Evolutionary conservation across 2,113 vertebrate genomes (phyloP).

Genomic region (Urocynchramus pylzowi): DNA sequence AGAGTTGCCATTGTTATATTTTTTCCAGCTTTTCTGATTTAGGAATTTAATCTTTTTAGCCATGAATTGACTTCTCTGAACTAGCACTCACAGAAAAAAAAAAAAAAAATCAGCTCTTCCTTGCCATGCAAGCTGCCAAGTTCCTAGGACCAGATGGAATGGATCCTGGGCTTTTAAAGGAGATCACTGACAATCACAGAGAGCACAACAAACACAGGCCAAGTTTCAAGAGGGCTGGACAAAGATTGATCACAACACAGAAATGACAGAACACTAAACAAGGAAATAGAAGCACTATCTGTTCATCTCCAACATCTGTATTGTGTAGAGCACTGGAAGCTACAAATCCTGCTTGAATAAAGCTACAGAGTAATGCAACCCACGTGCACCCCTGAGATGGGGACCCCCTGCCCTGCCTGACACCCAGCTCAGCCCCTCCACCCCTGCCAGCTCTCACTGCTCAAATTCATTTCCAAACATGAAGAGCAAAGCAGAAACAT

Average conservation of each 20-base stretch:
- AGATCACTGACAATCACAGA: constrained; percentile 14
- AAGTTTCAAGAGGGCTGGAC: neutral
- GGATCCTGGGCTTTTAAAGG: constrained; percentile 9
- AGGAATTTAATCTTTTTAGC: constrained; percentile 61
- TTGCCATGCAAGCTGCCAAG: constrained; percentile 10
- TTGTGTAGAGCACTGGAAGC: neutral
- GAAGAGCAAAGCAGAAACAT: neutral
- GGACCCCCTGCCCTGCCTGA: neutral
- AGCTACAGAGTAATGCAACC: neutral
- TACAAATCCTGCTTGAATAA: neutral
- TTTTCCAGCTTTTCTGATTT: constrained; percentile 51
- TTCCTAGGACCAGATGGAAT: constrained; percentile 42
- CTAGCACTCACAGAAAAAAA: neutral
- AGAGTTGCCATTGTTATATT: constrained; percentile 25
- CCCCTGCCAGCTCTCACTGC: neutral
- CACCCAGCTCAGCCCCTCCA: neutral
- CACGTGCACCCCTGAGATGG: accelerated
- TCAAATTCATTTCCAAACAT: neutral
- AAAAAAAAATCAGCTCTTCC: neutral
- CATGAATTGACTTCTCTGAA: constrained; percentile 47
- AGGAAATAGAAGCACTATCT: constrained; percentile 10
- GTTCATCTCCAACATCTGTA: constrained; percentile 16
- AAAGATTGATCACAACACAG: neutral
- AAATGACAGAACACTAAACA: constrained; percentile 8
- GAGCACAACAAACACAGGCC: neutral